Evolutionary conservation across 92 coral and sea anemone species (phyloP).

Genomic region (Actinostola sp.): DNA sequence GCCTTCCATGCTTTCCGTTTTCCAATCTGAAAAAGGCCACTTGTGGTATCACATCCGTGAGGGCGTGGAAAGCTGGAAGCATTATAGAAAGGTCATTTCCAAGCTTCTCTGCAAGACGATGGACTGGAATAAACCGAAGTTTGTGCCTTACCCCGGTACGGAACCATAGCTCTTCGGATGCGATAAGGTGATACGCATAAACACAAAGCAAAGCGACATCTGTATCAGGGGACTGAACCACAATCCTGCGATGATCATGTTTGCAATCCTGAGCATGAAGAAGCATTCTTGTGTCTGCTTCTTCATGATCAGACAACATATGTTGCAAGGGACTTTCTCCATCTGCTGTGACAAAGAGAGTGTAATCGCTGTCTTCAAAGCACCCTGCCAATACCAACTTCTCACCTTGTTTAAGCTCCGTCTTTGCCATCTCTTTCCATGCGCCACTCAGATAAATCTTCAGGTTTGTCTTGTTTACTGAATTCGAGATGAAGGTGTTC

Average conservation of each 20-base stretch:
- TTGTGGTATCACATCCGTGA: slow-evolving; percentile 41
- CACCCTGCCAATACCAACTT: slow-evolving; percentile 16
- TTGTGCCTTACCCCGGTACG: slow-evolving; percentile 37
- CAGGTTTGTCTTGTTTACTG: slow-evolving; percentile 8
- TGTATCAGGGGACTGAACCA: slow-evolving; percentile 39
- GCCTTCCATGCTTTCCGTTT: slow-evolving; percentile 44
- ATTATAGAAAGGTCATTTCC: slow-evolving; percentile 12
- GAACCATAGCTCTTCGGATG: slow-evolving; percentile 20
- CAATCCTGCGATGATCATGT: slow-evolving; percentile 16
- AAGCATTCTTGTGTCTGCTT: too few species aligned
- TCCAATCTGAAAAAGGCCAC: slow-evolving; percentile 24
- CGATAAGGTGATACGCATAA: neutral
- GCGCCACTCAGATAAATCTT: neutral
- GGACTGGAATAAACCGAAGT: slow-evolving; percentile 30
- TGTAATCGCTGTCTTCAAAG: neutral
- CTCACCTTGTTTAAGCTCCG: neutral
- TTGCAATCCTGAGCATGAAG: slow-evolving; percentile 18
- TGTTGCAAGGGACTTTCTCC: neutral
- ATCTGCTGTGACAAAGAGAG: neutral
- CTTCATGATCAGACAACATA: slow-evolving; percentile 13
- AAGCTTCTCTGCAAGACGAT: slow-evolving; percentile 17
- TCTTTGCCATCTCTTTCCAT: neutral
- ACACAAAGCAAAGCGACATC: slow-evolving; percentile 25
- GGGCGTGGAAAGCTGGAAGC: slow-evolving; percentile 20
- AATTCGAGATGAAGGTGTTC: slow-evolving; percentile 10